phyloP scores from a whole-genome alignment of 2,113 vertebrate species.

The Tragelaphus buxtoni region DNA sequence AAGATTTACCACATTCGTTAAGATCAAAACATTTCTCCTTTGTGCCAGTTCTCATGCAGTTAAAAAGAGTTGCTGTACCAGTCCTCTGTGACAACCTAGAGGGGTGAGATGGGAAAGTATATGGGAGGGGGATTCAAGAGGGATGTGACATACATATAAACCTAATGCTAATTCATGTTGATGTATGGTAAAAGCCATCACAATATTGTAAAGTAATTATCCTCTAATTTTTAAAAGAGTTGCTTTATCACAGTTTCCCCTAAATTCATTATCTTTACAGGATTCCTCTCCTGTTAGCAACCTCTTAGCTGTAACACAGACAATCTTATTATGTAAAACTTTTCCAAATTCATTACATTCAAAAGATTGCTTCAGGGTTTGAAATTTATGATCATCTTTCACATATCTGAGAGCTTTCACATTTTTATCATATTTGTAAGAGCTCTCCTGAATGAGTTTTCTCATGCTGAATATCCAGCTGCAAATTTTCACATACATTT shows the following conservation, averaged over 20 bases:
- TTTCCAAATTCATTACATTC: neutral
- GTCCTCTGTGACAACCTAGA: neutral
- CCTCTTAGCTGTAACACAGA: neutral
- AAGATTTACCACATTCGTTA: neutral
- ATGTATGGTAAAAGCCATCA: neutral
- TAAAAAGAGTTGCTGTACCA: neutral
- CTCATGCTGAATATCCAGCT: neutral
- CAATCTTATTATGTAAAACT: neutral
- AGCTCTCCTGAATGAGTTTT: neutral
- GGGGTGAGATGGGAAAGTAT: neutral
- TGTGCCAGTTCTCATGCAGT: neutral
- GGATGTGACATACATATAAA: neutral
- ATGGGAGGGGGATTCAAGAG: neutral
- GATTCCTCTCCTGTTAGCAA: neutral
- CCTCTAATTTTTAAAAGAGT: neutral
- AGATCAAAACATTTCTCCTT: neutral
- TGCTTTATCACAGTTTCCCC: neutral
- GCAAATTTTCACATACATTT: neutral
- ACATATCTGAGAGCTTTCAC: neutral
- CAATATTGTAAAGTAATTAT: neutral
- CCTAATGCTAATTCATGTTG: neutral
- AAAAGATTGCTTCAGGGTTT: neutral
- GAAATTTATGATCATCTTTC: neutral
- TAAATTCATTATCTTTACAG: neutral
- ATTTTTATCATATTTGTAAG: neutral